Evolutionary conservation across 2,888 invertebrate species (phyloP).

Genomic region (Torymus auratus): DNA sequence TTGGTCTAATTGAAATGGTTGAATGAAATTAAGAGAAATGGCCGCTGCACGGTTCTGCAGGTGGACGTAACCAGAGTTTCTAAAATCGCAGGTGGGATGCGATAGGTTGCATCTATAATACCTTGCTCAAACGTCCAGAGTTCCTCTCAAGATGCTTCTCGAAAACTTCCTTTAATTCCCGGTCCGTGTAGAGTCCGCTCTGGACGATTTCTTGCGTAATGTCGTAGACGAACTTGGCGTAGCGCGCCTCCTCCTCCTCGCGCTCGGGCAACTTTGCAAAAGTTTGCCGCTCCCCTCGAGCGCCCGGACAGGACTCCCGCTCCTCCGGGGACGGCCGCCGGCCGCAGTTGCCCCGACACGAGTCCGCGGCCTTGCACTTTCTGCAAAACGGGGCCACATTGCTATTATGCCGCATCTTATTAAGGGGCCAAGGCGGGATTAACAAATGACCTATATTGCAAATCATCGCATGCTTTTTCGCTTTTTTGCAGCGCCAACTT

Average conservation of each 20-base stretch:
- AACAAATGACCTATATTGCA: no score
- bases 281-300: slow-evolving; percentile 1
- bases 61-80: background rate
- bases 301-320: background rate
- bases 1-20: no score
- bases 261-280: slow-evolving; percentile 1
- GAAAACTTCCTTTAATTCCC: slow-evolving; percentile 78
- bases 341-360: background rate
- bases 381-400: background rate
- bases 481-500: no score
- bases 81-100: background rate
- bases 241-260: slow-evolving; percentile 69
- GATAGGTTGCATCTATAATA: background rate
- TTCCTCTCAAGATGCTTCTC: slow-evolving; percentile 78
- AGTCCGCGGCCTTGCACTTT: background rate
- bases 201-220: slow-evolving; percentile 80
- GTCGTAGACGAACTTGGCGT: slow-evolving; percentile 76
- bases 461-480: no score
- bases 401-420: no score
- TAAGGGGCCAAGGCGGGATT: no score
- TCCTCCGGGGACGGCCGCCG: background rate
- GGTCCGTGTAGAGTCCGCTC: slow-evolving; percentile 78
- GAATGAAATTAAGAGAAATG: no score
- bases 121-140: slow-evolving; percentile 63
- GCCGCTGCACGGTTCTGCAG: no score